Base-by-base conservation (phyloP, 92 coral and sea anemone species). In the Isaurus tuberculatus region DNA sequence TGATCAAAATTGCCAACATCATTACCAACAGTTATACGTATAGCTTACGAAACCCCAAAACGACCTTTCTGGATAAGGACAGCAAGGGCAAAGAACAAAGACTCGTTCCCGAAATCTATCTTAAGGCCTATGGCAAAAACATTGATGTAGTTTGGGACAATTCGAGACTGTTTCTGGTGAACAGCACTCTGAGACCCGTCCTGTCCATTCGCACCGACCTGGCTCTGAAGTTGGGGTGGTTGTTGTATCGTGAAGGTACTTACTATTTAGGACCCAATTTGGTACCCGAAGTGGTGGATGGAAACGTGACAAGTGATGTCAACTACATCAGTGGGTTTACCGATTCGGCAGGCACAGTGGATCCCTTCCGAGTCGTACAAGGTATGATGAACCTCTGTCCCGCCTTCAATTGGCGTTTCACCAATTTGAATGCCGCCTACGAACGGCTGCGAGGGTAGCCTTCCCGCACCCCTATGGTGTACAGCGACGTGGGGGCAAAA, bases 351-450 rank as follows among this genome's bases (percentile, higher is more conserved):
- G 19, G 0, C 0, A 48, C 0, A 8, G 19, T 48, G 1, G 1
- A 8, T 0, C 13, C 13, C 16, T 48, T 48, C 55, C 8, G 13
- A 13, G 17, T 48, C 5, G 11, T 0, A 1, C 8, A 48, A 14
- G 13, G 10, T 2, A 58, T 26, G 19, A 36, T 70, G 75, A 13
- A 0, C 0, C 25, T 70, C 2, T 70, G 17, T 10, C 75, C 75
- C 0, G 30, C n/a, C 16, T 20, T 10, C 28, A 70, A 34, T 4
- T 70, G 75, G 75, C 30, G 75, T 0, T 70, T 70, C 55, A 27
- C 19, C 73, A 68, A 68, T 34, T 29, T 28, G 73, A 68, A 68
- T 13, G 73, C 17, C 26, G 73, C 73, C 13, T 68, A 68, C 73
- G 73, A 68, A 5, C 2, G 0, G 25, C 32, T 68, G 17, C 10